Conservation (phyloP, 2,113 vertebrate species). For the Stercorarius parasiticus region DNA sequence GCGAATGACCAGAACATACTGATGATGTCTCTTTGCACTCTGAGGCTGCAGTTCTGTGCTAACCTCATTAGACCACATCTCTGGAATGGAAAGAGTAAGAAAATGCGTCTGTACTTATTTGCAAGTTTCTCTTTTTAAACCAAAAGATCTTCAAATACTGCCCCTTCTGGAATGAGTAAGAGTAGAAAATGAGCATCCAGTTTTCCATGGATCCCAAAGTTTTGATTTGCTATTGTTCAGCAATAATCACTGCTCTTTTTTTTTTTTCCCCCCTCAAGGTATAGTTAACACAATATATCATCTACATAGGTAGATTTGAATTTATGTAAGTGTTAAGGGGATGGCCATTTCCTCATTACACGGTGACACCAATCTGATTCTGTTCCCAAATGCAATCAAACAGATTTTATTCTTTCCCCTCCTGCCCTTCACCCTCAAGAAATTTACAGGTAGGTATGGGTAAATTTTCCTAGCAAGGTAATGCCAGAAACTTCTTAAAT, state of each 20-base stretch:
- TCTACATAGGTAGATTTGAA: neutral
- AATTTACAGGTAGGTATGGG: neutral
- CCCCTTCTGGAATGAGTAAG: neutral
- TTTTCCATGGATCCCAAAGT: neutral
- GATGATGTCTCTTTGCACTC: neutral
- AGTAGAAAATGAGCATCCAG: neutral
- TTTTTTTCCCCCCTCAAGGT: neutral
- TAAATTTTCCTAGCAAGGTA: neutral
- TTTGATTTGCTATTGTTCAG: neutral
- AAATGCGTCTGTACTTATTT: neutral
- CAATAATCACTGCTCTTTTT: neutral
- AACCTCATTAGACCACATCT: neutral
- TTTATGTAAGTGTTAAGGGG: neutral
- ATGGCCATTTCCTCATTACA: neutral
- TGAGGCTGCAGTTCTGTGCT: neutral
- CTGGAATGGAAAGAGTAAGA: neutral
- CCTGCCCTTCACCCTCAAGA: neutral
- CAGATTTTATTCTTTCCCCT: neutral
- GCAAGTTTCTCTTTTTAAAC: neutral
- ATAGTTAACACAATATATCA: neutral
- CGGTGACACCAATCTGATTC: neutral
- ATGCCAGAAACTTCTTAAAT: neutral
- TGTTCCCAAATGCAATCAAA: neutral
- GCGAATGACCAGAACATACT: neutral
- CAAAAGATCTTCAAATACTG: neutral